Conservation (phyloP, 2,113 vertebrate species). For the Ailurus styani region DNA sequence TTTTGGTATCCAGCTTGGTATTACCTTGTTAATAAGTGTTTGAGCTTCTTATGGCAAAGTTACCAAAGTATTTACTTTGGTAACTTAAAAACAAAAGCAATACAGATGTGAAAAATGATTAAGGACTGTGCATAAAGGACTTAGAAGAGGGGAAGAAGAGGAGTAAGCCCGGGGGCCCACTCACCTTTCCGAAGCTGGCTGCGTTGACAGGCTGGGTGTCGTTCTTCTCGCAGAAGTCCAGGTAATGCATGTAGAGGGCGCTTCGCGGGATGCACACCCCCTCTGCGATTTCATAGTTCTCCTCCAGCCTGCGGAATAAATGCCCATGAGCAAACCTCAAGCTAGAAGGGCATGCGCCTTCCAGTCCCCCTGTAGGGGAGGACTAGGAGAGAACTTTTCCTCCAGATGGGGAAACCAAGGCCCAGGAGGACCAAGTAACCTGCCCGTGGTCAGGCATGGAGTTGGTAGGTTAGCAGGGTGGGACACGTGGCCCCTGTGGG, state of each 20-base stretch:
- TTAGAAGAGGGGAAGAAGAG: neutral
- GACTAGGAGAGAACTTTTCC: neutral
- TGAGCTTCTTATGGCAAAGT: neutral
- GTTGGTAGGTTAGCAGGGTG: neutral
- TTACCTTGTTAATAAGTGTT: neutral
- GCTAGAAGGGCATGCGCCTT: neutral
- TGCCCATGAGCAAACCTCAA: neutral
- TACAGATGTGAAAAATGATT: neutral
- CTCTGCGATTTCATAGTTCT: constrained; percentile 99
- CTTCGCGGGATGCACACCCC: constrained; percentile 98
- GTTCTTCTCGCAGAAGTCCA: constrained; percentile 99
- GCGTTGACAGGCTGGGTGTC: constrained; percentile 98
- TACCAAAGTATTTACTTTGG: neutral
- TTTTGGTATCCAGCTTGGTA: neutral
- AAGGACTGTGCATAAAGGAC: no score
- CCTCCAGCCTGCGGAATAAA: constrained; percentile 91
- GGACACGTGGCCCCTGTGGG: neutral
- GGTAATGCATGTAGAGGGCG: constrained; percentile 99
- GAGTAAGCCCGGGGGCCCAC: neutral
- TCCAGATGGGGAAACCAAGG: neutral
- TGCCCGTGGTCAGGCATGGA: neutral
- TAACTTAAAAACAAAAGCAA: neutral
- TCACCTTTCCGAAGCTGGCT: constrained; percentile 98
- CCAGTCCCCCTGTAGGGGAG: neutral
- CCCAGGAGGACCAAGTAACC: neutral